phyloP scores from a whole-genome alignment of 2,797 vertebrate genomes.

The Mormyrops attenuatus region DNA sequence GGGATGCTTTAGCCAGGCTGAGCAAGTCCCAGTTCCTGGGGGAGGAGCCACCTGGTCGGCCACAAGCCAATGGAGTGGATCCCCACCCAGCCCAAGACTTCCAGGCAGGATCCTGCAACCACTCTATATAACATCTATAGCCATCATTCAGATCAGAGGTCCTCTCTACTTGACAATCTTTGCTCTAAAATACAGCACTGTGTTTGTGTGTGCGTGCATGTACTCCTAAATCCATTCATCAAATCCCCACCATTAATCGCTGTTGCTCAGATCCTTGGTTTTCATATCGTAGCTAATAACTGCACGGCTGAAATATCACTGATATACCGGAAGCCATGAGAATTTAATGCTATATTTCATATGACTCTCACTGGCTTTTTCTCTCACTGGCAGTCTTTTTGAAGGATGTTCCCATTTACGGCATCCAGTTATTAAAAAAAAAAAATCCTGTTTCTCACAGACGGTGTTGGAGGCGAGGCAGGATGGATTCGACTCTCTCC shows the following conservation, averaged over 20 bases:
- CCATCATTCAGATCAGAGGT: conserved; percentile 3
- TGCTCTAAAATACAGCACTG: neutral
- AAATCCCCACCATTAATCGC: neutral
- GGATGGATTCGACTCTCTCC: conserved; percentile 57
- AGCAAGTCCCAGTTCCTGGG: conserved; percentile 56
- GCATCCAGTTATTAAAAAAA: neutral
- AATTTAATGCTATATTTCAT: neutral
- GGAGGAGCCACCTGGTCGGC: conserved; percentile 58
- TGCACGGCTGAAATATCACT: neutral
- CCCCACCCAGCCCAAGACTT: conserved; percentile 66
- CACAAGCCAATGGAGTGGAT: conserved; percentile 63
- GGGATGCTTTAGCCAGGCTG: conserved; percentile 66
- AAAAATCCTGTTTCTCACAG: conserved; percentile 53
- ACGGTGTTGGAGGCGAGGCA: conserved; percentile 61
- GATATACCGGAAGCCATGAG: neutral
- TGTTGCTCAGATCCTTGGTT: neutral
- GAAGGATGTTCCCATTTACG: neutral
- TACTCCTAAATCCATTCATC: neutral
- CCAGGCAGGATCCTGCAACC: conserved; percentile 44
- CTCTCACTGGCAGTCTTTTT: neutral
- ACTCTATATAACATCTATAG: neutral
- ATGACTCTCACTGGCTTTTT: neutral
- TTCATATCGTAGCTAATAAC: neutral
- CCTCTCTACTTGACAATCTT: neutral
- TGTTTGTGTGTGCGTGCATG: neutral